Conservation (phyloP, 2,797 vertebrate species). For the Miichthys miiuy region DNA sequence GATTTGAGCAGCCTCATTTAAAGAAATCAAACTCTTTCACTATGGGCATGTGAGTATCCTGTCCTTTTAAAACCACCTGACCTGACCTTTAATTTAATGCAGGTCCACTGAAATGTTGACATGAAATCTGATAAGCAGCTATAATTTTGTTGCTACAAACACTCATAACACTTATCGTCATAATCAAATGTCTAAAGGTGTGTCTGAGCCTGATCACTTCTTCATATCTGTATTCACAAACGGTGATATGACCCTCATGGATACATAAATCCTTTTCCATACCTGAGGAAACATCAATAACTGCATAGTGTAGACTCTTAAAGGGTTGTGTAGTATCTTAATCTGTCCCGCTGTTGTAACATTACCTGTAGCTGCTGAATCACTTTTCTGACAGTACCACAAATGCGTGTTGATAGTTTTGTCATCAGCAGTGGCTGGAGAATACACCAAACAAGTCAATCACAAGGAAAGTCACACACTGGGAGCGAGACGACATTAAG, state of each 20-base stretch:
- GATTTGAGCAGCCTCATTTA: too few relatives aligned
- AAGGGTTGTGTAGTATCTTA: slow-evolving; percentile 8
- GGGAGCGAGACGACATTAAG: slow-evolving; percentile 64
- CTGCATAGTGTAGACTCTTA: neutral
- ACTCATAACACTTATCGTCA: neutral
- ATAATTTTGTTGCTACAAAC: neutral
- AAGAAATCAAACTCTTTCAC: neutral
- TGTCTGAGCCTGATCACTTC: neutral
- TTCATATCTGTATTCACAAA: neutral
- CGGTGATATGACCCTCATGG: neutral
- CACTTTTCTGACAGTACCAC: slow-evolving; percentile 12
- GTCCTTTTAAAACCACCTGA: neutral
- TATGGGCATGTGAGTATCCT: neutral
- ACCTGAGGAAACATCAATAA: slow-evolving; percentile 4
- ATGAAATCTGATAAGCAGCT: neutral
- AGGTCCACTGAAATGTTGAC: neutral
- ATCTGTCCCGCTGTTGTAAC: slow-evolving; percentile 9
- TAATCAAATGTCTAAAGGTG: neutral
- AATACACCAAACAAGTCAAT: slow-evolving; percentile 69
- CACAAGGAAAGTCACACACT: slow-evolving; percentile 69
- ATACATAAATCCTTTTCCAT: neutral
- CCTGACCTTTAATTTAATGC: neutral
- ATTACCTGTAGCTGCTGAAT: slow-evolving; percentile 27
- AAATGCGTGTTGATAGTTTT: slow-evolving; percentile 32
- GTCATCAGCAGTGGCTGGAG: slow-evolving; percentile 34